Evolutionary conservation across 2,113 vertebrate genomes (phyloP).

Genomic region (Ursus arctos): DNA sequence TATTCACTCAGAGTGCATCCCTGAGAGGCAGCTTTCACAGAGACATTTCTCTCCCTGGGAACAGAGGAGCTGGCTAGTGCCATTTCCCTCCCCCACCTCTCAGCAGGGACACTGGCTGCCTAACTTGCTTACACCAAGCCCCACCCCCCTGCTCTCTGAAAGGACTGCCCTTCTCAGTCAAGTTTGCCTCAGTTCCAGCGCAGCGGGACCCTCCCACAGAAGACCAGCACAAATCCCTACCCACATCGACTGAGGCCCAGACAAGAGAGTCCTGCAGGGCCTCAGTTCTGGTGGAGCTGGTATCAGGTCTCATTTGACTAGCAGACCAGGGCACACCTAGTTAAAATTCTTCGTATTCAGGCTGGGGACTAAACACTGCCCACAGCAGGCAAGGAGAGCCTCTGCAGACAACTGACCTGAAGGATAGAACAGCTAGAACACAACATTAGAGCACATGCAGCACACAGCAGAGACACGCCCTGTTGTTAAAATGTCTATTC

Average conservation of each 20-base stretch:
- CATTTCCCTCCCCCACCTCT: not conserved
- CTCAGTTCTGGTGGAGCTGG: not conserved
- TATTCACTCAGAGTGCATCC: not conserved
- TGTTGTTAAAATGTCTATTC: not conserved
- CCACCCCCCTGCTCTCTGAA: not conserved
- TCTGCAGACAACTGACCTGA: not conserved
- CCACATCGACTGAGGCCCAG: not conserved
- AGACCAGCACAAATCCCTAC: not conserved
- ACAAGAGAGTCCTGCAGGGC: not conserved
- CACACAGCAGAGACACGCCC: not conserved
- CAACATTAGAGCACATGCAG: not conserved
- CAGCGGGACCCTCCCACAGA: not conserved
- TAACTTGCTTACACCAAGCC: not conserved
- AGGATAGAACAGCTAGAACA: not conserved
- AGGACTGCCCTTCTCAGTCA: not conserved
- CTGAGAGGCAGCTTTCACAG: not conserved
- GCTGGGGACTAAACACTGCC: not conserved
- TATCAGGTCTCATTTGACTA: not conserved
- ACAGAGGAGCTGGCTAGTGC: not conserved
- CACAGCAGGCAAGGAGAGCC: not conserved
- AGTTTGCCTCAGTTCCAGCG: not conserved
- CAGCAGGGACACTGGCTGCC: not conserved
- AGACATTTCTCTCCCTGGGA: not conserved
- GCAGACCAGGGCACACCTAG: not conserved
- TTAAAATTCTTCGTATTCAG: not conserved